Evolutionary conservation across 2,113 vertebrate genomes (phyloP).

Genomic region (Clupea harengus): DNA sequence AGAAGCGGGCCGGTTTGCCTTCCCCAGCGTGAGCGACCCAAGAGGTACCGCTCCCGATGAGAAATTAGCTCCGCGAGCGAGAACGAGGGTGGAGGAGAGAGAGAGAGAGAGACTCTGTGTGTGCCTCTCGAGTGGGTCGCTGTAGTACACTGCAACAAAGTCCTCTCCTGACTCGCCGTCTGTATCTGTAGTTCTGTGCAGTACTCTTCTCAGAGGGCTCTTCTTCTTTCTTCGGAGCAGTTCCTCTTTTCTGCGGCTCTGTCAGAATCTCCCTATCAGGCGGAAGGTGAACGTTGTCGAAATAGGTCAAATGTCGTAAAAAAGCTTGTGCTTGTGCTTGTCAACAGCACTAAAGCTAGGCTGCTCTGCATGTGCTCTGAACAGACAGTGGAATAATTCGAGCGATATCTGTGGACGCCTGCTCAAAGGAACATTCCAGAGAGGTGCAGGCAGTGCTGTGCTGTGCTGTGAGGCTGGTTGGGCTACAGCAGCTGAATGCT

Average conservation of each 20-base stretch:
- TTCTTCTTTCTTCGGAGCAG: not conserved
- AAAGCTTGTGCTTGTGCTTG: not conserved
- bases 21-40: constrained; percentile 50
- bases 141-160: not conserved
- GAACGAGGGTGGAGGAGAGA: not conserved
- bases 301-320: constrained; percentile 26
- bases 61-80: constrained; percentile 27
- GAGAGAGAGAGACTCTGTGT: not conserved
- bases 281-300: not conserved
- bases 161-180: not conserved
- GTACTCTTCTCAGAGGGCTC: not conserved
- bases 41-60: not conserved
- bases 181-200: not conserved
- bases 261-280: constrained; percentile 2
- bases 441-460: not conserved
- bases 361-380: not conserved
- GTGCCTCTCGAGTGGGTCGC: not conserved
- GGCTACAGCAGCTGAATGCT: not conserved
- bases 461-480: not conserved
- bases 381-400: no score
- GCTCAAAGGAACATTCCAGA: not conserved
- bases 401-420: not conserved
- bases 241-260: constrained; percentile 13
- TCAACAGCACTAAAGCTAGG: not conserved
- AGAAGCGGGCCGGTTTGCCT: constrained; percentile 35